phyloP scores from a whole-genome alignment of 2,797 vertebrate species.

The Pempheris klunzingeri region DNA sequence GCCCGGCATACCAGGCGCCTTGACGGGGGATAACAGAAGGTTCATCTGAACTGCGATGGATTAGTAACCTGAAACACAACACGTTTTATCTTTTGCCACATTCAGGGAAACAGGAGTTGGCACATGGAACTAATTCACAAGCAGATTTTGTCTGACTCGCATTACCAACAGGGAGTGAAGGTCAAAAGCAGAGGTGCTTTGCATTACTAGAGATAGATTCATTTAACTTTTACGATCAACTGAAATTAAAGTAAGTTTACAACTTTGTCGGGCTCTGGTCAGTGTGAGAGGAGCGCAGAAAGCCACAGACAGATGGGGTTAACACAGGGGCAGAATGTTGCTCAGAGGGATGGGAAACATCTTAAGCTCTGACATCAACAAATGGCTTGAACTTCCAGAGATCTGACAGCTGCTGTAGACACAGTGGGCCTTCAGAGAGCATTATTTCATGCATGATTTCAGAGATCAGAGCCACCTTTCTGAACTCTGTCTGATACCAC shows the following conservation, averaged over 20 bases:
- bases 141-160: conserved; percentile 24
- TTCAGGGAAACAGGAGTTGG: conserved; percentile 54
- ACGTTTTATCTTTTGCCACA: conserved; percentile 52
- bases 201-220: not conserved
- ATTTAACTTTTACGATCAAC: not conserved
- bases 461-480: not conserved
- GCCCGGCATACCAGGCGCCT: conserved; percentile 25
- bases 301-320: not conserved
- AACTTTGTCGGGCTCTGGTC: not conserved
- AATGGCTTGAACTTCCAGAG: conserved; percentile 9
- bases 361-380: conserved; percentile 1
- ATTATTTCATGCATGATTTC: conserved; percentile 6
- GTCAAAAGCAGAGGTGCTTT: conserved; percentile 37
- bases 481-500: not conserved
- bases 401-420: conserved; percentile 15
- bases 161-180: conserved; percentile 35
- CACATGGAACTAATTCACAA: conserved; percentile 35
- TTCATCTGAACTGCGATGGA: conserved; percentile 38
- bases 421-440: not conserved
- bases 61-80: conserved; percentile 61
- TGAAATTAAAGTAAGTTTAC: not conserved
- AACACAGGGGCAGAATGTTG: not conserved
- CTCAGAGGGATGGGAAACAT: conserved; percentile 10
- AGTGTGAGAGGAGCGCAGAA: not conserved
- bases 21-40: conserved; percentile 42